Evolutionary conservation across 2,113 vertebrate genomes (phyloP).

Genomic region (Phaetusa simplex): DNA sequence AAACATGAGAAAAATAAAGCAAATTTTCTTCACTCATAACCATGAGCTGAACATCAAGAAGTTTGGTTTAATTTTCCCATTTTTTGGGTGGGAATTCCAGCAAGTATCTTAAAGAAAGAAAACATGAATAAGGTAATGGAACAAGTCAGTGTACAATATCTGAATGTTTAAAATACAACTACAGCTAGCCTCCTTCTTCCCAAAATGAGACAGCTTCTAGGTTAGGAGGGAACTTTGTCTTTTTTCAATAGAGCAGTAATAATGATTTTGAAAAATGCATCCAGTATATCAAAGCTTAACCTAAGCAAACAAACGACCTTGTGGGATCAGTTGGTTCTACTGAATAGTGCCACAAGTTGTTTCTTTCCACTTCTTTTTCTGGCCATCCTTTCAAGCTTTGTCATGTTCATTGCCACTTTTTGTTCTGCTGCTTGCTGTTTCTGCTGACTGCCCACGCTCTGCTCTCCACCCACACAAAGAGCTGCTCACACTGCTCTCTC

Average conservation of each 20-base stretch:
- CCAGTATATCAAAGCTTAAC: background rate
- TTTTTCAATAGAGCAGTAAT: background rate
- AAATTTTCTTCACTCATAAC: background rate
- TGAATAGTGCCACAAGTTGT: background rate
- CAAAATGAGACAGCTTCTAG: background rate
- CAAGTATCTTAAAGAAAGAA: background rate
- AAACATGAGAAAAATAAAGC: background rate
- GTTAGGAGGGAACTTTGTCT: background rate
- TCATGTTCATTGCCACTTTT: background rate
- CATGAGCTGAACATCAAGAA: background rate
- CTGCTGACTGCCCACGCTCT: background rate
- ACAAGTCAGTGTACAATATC: background rate
- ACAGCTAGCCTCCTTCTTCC: background rate
- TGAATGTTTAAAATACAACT: background rate
- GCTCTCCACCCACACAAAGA: background rate
- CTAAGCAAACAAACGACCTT: background rate
- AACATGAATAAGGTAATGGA: background rate
- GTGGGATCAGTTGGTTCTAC: background rate
- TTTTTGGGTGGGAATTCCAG: background rate
- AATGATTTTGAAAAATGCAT: accelerated
- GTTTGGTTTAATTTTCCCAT: background rate
- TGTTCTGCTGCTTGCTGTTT: background rate
- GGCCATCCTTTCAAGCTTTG: background rate
- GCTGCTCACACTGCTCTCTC: background rate
- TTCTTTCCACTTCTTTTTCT: background rate